Conservation (phyloP, 2,888 invertebrate species). For the Netelia inedita region DNA sequence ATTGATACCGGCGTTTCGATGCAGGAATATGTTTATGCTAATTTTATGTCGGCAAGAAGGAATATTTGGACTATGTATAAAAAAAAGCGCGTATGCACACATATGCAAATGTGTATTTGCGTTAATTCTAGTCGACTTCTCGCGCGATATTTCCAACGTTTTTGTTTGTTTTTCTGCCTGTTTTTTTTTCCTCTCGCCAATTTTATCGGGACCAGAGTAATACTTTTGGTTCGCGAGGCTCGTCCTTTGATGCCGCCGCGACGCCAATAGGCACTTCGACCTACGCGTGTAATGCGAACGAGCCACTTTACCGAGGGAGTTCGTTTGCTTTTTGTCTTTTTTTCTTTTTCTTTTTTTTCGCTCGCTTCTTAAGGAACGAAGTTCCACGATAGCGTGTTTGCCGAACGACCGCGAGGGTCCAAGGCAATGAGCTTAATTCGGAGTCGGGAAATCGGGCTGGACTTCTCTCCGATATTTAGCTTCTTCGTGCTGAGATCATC, state of each 20-base stretch:
- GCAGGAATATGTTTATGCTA: slow-evolving; percentile 35
- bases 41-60: slow-evolving; percentile 18
- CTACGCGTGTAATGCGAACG: neutral
- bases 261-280: neutral
- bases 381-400: neutral
- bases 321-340: neutral
- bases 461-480: slow-evolving; percentile 11
- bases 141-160: neutral
- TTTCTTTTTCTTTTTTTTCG: slow-evolving; percentile 3
- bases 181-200: slow-evolving; percentile 3
- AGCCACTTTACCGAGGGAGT: slow-evolving; percentile 7
- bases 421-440: slow-evolving; percentile 25
- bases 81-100: neutral
- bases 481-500: neutral
- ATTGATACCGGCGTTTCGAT: slow-evolving; percentile 41
- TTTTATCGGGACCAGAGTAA: neutral
- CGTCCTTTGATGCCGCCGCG: slow-evolving; percentile 39
- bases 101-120: neutral
- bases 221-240: neutral
- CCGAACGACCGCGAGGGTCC: neutral
- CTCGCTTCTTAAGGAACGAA: slow-evolving; percentile 31
- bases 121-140: neutral
- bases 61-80: slow-evolving; percentile 5
- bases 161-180: no score
- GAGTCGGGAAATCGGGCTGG: neutral